A percentile compares a stretch with the other conserved stretches of the same genome.
Conservation (phyloP, 2,113 vertebrate species). For the Ictidomys tridecemlineatus region DNA sequence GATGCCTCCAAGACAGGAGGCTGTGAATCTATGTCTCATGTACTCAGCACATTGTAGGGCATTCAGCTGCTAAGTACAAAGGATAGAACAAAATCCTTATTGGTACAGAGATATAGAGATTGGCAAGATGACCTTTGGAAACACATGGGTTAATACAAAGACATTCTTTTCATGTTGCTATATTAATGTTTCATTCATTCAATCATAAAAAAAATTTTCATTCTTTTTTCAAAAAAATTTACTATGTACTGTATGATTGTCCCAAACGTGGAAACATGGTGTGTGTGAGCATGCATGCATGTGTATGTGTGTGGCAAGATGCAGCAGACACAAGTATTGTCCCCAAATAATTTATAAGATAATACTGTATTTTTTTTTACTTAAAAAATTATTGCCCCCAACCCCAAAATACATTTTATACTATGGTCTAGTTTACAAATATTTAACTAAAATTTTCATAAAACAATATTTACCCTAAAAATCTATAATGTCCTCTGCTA, state of each 20-base stretch:
- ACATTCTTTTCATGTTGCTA: not conserved
- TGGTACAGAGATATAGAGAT: not conserved
- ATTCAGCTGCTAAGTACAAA: conserved; percentile 11
- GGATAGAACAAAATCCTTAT: not conserved
- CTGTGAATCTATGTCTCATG: not conserved
- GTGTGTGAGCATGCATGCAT: not conserved
- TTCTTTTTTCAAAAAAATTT: not conserved
- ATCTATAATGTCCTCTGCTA: not conserved
- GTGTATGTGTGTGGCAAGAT: not conserved
- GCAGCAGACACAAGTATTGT: not conserved
- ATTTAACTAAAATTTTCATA: not conserved
- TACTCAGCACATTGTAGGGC: not conserved
- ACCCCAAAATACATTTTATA: not conserved
- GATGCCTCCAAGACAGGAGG: not conserved
- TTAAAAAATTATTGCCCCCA: not conserved
- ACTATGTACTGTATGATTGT: not conserved
- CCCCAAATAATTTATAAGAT: not conserved
- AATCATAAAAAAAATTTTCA: too few relatives aligned
- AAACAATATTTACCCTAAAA: not conserved
- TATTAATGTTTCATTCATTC: not conserved
- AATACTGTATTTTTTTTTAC: not conserved
- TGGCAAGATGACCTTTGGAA: not conserved
- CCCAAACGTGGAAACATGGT: not conserved
- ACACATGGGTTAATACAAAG: not conserved
- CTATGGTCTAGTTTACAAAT: not conserved